These are phyloP conservation scores for Neotoma lepida DNA, from an alignment of 2,113 vertebrate species.

Conservation along the genomic window DNA sequence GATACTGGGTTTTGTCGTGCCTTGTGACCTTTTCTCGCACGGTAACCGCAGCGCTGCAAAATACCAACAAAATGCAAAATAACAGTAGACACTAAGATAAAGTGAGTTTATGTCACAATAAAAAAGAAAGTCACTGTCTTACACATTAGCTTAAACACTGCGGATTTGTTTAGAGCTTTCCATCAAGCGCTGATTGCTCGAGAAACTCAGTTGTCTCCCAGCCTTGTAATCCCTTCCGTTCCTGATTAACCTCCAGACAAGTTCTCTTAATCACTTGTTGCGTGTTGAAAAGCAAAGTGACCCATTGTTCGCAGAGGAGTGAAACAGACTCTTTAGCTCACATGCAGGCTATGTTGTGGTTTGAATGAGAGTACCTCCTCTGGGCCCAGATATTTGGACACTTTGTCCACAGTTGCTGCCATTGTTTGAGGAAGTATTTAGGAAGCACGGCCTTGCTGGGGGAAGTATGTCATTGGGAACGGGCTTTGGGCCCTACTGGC, in stretches of 20 bases:
- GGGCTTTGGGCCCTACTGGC: not conserved
- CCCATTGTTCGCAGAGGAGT: not conserved
- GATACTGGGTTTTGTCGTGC: too few relatives aligned
- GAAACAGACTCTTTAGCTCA: not conserved
- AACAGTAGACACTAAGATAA: not conserved
- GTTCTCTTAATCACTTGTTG: not conserved
- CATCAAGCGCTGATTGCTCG: not conserved
- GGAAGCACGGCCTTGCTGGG: not conserved
- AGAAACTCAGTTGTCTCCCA: not conserved
- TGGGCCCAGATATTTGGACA: not conserved
- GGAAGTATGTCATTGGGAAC: not conserved
- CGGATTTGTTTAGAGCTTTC: not conserved
- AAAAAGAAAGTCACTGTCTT: not conserved
- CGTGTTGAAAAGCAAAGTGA: not conserved
- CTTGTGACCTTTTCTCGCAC: too few relatives aligned
- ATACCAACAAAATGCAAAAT: too few relatives aligned
- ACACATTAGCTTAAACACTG: not conserved
- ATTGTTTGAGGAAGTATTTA: not conserved
- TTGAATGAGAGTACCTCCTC: not conserved
- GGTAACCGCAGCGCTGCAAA: too few relatives aligned
- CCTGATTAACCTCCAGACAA: not conserved
- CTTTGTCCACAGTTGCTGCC: not conserved
- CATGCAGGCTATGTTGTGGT: not conserved
- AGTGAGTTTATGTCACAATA: not conserved
- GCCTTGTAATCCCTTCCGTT: not conserved